These are phyloP conservation scores for Drosophila biarmipes DNA, from an alignment of 1,140 invertebrate genomes.

Conservation along the genomic window DNA sequence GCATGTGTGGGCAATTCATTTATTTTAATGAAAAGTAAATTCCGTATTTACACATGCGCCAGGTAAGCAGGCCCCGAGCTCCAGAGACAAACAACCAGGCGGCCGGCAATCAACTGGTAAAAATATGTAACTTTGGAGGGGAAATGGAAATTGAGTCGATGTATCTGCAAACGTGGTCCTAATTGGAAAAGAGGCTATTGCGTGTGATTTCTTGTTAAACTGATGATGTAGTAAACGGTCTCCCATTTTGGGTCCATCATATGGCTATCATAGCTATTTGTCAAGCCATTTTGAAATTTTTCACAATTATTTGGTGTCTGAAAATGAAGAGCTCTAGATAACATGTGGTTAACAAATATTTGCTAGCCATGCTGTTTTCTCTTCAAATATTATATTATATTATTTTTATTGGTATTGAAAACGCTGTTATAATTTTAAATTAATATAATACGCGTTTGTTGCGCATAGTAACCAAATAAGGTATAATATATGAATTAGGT, in stretches of 20 bases:
- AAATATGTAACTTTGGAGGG: constrained; percentile 5
- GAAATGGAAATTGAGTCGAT: not conserved
- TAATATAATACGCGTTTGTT: no score
- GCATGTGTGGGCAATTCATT: constrained; percentile 58
- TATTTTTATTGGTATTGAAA: no score
- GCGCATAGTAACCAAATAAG: no score
- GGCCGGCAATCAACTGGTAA: not conserved
- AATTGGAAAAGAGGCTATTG: constrained; percentile 15
- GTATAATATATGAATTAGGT: no score
- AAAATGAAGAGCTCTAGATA: no score
- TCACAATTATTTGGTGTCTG: no score
- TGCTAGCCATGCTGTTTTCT: no score
- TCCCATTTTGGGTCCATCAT: not conserved
- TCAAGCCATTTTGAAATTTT: not conserved
- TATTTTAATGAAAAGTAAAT: constrained; percentile 72
- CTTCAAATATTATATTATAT: no score
- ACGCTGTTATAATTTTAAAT: no score
- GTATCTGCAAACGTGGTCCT: constrained; percentile 3
- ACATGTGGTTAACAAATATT: no score
- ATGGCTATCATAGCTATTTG: not conserved
- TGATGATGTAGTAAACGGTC: constrained; percentile 18
- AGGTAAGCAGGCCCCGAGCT: constrained; percentile 19
- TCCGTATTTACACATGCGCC: constrained; percentile 28
- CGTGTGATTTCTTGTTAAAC: constrained; percentile 21
- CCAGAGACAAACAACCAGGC: constrained; percentile 11